Evolutionary conservation across 2,113 vertebrate species (phyloP), one percentile per base, ranked within the genome.

Genomic region (Etheostoma cragini): DNA sequence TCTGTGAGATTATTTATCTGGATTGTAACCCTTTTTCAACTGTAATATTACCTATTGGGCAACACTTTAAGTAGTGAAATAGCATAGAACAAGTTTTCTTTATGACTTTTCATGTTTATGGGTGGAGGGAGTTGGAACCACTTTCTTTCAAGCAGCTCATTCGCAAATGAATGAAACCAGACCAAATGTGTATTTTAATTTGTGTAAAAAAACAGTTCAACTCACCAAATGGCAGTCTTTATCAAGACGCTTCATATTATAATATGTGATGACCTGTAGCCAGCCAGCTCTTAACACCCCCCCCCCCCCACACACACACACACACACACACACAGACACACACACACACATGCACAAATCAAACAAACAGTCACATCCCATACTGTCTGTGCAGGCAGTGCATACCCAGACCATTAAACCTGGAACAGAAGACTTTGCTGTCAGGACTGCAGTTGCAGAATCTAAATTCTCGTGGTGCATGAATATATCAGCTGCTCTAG

Each of bases 381-480:
- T 19, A 56, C 78, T 77, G 1, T 70, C 26, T 64, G 57, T 81
- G 60, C 62, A 63, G 61, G 58, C 60, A 61, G 6, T 52, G 46
- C 81, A 85, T 49, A 69, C 70, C 76, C 33, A 83, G 49, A 86
- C 62, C 49, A 78, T 79, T 66, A 42, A 38, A 80, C 46, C 24
- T 79, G 22, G 53, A 73, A 78, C 53, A 75, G 79, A 77, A 76
- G 15, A 69, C 15, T 50, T 60, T 54, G 17, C 73, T 79, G 68
- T 69, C 63, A 56, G 22, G 45, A 50, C 80, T 80, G 84, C 64
- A 78, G 84, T 16, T 69, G 66, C 58, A 68, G 24, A 86, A 82
- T 66, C 82, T 35, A 87, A 80, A 88, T 83, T 86, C 78, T 76
- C 17, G 52, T 22, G 50, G 84, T 60, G 70, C 69, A 86, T 89